Conservation (phyloP, 2,113 vertebrate species). For the Scophthalmus maximus region DNA sequence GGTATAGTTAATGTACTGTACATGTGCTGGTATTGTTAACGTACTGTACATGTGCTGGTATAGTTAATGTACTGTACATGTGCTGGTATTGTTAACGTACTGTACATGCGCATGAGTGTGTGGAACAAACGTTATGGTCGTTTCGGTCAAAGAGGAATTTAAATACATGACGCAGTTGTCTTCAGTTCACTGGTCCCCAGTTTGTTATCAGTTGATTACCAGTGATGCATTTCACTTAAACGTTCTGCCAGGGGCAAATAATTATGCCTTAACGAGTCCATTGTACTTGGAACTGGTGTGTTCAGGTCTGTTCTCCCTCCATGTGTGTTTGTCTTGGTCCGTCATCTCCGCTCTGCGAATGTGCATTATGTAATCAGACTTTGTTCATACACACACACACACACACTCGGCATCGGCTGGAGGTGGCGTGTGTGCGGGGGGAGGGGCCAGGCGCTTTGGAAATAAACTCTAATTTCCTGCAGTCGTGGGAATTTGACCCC, state of each 20-base stretch:
- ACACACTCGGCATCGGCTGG: slow-evolving; percentile 37
- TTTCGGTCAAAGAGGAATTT: too few relatives aligned
- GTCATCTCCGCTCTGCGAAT: neutral
- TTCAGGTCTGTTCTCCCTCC: neutral
- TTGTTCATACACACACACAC: neutral
- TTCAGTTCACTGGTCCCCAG: neutral
- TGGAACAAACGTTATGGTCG: too few relatives aligned
- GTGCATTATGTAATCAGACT: slow-evolving; percentile 15
- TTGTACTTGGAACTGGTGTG: neutral
- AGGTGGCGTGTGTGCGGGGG: slow-evolving; percentile 52
- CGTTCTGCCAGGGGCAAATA: neutral
- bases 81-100: too few relatives aligned
- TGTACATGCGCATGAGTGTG: neutral
- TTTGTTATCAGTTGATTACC: neutral
- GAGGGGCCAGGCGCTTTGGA: slow-evolving; percentile 64
- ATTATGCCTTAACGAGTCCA: too few relatives aligned
- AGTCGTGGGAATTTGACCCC: slow-evolving; percentile 84
- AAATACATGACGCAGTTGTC: neutral
- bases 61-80: too few relatives aligned
- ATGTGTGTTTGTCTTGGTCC: too few relatives aligned
- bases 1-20: too few relatives aligned
- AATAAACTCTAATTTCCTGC: slow-evolving; percentile 85
- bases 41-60: too few relatives aligned
- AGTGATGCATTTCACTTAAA: neutral
- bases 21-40: too few relatives aligned